Conservation (phyloP, 2,797 vertebrate genomes). For the Darevskia mixta region DNA sequence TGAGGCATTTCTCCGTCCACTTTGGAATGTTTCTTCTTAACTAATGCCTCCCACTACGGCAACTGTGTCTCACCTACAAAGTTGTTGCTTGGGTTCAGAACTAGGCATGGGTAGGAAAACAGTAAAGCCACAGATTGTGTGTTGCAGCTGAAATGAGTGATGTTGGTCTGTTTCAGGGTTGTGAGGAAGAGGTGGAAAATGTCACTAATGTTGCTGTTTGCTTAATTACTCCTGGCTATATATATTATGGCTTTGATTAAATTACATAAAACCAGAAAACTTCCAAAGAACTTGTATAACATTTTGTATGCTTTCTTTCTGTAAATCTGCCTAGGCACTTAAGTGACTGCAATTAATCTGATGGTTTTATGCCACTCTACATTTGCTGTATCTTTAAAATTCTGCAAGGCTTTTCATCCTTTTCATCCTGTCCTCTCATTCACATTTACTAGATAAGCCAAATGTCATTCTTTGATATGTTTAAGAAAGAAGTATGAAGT, state of each 20-base stretch:
- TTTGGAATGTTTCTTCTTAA: neutral
- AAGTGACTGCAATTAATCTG: neutral
- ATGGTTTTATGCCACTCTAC: neutral
- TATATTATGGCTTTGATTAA: neutral
- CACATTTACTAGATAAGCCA: neutral
- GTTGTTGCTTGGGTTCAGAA: no score
- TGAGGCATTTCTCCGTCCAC: no score
- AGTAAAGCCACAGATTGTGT: accelerated
- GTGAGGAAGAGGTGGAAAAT: neutral
- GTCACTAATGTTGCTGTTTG: neutral
- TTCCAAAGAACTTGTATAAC: neutral
- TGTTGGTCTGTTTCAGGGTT: no score
- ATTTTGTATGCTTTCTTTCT: neutral
- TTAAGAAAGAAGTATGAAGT: neutral
- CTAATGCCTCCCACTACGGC: neutral
- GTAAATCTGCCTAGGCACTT: no score
- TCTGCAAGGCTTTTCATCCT: no score
- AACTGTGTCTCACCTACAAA: neutral
- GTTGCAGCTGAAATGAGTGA: neutral
- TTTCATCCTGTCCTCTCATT: neutral
- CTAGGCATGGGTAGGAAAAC: neutral
- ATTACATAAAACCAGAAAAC: neutral
- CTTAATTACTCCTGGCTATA: neutral
- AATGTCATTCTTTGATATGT: neutral
- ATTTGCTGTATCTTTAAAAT: neutral